These are phyloP conservation scores for Ataeniobius toweri DNA, from an alignment of 2,797 vertebrate genomes.

Conservation along the genomic window DNA sequence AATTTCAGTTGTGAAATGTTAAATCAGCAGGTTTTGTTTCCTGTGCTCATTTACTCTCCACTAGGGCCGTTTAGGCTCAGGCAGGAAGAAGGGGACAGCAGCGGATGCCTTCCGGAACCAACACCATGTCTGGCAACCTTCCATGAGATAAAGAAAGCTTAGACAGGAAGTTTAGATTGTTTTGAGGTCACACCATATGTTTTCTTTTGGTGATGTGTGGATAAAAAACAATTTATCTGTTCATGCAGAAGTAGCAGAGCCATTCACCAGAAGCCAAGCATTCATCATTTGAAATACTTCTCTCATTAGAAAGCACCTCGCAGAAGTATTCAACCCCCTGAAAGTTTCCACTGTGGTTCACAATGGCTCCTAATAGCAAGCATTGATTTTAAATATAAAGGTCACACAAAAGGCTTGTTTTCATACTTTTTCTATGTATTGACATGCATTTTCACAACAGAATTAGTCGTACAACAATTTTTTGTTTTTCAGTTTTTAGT, in stretches of 20 bases:
- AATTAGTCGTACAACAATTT: no score
- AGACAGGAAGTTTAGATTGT: slow-evolving; percentile 44
- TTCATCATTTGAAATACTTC: neutral
- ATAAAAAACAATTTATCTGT: slow-evolving; percentile 6
- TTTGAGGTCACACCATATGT: slow-evolving; percentile 24
- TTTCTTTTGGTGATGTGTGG: slow-evolving; percentile 21
- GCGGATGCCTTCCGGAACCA: slow-evolving; percentile 24
- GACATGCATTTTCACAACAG: no score
- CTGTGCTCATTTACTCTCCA: slow-evolving; percentile 6
- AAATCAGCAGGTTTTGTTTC: slow-evolving; percentile 29
- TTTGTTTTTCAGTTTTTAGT: no score
- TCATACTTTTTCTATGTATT: no score
- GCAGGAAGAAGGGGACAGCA: slow-evolving; percentile 20
- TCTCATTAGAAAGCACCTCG: neutral
- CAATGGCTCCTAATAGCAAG: no score
- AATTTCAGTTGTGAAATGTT: slow-evolving; percentile 9
- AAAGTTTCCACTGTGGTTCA: no score
- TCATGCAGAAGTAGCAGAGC: neutral
- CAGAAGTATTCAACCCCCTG: neutral
- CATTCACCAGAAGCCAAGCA: neutral
- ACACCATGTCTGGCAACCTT: slow-evolving; percentile 39
- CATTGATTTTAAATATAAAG: no score
- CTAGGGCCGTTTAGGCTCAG: neutral
- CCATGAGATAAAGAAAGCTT: slow-evolving; percentile 30
- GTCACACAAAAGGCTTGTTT: no score